Conservation (phyloP, 2,888 invertebrate species). For the Pilophorus perplexus region DNA sequence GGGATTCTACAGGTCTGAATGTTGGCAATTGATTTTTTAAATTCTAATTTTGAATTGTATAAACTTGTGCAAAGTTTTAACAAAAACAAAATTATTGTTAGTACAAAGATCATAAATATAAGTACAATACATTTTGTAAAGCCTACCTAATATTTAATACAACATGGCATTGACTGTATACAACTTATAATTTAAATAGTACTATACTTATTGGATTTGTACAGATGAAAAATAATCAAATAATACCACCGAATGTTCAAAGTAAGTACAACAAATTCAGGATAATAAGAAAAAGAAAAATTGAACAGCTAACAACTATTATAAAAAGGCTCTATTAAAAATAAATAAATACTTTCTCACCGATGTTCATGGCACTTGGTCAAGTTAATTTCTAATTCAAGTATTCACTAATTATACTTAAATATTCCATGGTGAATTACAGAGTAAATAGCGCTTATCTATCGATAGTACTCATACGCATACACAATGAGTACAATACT, state of each 20-base stretch:
- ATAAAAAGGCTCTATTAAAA: slow-evolving; percentile 38
- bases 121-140: slow-evolving; percentile 37
- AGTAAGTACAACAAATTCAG: slow-evolving; percentile 25
- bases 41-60: slow-evolving; percentile 26
- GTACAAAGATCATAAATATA: slow-evolving; percentile 38
- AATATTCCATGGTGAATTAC: slow-evolving; percentile 30
- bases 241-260: slow-evolving; percentile 21
- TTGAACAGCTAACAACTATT: slow-evolving; percentile 28
- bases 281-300: slow-evolving; percentile 20
- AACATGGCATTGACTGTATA: slow-evolving; percentile 38
- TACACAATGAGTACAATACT: slow-evolving; percentile 4
- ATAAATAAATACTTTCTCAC: slow-evolving; percentile 38
- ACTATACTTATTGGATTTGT: slow-evolving; percentile 33
- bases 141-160: slow-evolving; percentile 40
- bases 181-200: slow-evolving; percentile 37
- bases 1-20: not conserved
- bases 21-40: slow-evolving; percentile 3
- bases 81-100: slow-evolving; percentile 33
- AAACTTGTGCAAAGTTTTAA: slow-evolving; percentile 33
- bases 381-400: slow-evolving; percentile 37
- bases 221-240: slow-evolving; percentile 36
- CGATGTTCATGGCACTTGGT: slow-evolving; percentile 39
- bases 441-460: slow-evolving; percentile 17
- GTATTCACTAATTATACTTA: slow-evolving; percentile 25
- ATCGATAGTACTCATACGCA: slow-evolving; percentile 9